Evolutionary conservation across 2,888 invertebrate genomes (phyloP), one percentile per base, ranked within the genome.

Genomic region (Tryphoninae sp.): DNA sequence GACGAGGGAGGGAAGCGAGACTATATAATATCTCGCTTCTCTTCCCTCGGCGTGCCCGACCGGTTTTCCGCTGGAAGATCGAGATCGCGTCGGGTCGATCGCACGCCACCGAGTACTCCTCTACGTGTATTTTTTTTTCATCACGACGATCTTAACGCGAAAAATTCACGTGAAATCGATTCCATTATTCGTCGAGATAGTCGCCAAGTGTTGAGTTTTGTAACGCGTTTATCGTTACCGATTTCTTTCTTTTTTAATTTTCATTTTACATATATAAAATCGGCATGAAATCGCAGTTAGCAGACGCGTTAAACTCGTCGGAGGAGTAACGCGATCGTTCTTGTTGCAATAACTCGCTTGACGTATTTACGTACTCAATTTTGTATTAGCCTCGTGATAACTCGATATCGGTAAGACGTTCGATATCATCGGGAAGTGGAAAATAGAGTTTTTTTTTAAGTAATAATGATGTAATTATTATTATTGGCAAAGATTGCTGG

Each of bases 11-110:
- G 51, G 40, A 64, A 65, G 69, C 62, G 62, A 77, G 80, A 79
- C 65, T 67, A 67, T 68, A 64, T 80, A 71, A 75, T 71, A 75
- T 78, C 75, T 62, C 65, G 75, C 59, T 65, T 51, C 45, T 69
- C 72, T 76, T 77, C 76, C 61, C 76, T 62, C 62, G 55, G 73
- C 73, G 84, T 85, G 83, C 84, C 55, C 85, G 85, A 85, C 85
- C 85, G 85, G 85, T 85, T 85, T 84, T 82, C 81, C 81, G 49
- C 64, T 58, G 64, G 55, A 77, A 53, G 83, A 85, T 84, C 81
- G 80, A 71, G 83, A 85, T 84, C 82, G 64, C 67, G 49, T 33
- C 72, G 64, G 71, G 42, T 81, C 75, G 80, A 64, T 77, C 72
- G 55, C 71, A 55, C 23, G 73, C 45, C 33, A 33, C 33, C 33